Evolutionary conservation across 2,888 invertebrate genomes (phyloP), one percentile per base, ranked within the genome.

Genomic region (Sussaba pulchella): DNA sequence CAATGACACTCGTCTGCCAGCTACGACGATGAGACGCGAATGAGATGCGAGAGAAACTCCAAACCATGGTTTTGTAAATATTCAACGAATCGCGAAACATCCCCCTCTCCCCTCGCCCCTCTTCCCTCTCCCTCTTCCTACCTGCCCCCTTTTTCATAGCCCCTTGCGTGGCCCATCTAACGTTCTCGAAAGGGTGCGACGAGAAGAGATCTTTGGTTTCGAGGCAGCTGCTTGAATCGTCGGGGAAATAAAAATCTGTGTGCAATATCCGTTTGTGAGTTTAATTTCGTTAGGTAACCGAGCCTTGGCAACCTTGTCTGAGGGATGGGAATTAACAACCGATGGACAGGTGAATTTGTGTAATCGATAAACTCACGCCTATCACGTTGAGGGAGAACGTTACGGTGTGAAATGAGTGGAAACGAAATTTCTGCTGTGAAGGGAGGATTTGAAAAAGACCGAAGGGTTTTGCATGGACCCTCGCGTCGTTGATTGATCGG

Each of bases 1-100:
- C 83, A 84, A 84, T 86, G 83, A 86, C 76, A 85, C 85, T 87
- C 78, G 82, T 84, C 52, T 43, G 70, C 14, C 24, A 17, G 8
- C 26, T 39, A 41, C 52, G 39, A 47, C 59, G 36, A 45, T 39
- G 70, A 54, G 59, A 50, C 43, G 50, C 61, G 26, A 19, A 45
- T 26, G 50, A 66, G 61, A 21, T 26, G 54, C 17, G 66, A 47
- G 45, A 72, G 54, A 52, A 67, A 74, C 63, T 43, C 64, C 63
- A 54, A 54, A 69, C 21, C 41, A 12, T 54, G 24, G 41, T 64
- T 63, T 64, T 54, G 43, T 72, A 54, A 66, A 73, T 66, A 66
- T 73, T 45, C 54, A 66, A 54, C 45, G 73, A 57, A 24, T 41
- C 54, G 39, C 26, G 41, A 36, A 19, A 6, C 12, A n/a, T n/a